phyloP scores from a whole-genome alignment of 2,888 invertebrate species.

The Drosophila histrio region DNA sequence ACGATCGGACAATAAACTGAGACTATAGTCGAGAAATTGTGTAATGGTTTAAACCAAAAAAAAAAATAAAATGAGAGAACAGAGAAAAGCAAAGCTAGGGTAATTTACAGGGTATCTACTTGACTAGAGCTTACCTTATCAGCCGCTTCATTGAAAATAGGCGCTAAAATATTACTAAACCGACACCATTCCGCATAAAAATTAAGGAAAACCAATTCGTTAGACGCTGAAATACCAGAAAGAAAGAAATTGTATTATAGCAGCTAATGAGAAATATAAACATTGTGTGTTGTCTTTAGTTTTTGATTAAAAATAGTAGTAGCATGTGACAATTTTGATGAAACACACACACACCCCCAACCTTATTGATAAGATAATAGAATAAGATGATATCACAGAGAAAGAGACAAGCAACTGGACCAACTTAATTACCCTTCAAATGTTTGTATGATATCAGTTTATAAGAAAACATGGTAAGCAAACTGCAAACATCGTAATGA shows the following conservation, averaged over 20 bases:
- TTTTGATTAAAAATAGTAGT: not conserved
- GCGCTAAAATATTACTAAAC: slow-evolving; percentile 98
- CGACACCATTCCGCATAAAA: slow-evolving; percentile 99
- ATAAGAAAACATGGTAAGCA: not conserved
- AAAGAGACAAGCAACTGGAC: slow-evolving; percentile 12
- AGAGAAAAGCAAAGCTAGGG: not conserved
- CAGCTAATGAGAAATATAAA: not conserved
- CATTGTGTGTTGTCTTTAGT: not conserved
- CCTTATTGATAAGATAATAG: slow-evolving; percentile 31
- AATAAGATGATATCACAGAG: not conserved
- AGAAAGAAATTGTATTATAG: slow-evolving; percentile 16
- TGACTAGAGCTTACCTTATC: slow-evolving; percentile 87
- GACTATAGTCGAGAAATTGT: not conserved
- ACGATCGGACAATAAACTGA: not conserved
- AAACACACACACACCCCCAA: not conserved
- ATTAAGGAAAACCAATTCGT: slow-evolving; percentile 98
- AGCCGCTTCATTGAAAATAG: slow-evolving; percentile 98
- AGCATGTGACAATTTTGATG: slow-evolving; percentile 14
- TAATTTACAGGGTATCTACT: not conserved
- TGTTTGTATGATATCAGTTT: not conserved
- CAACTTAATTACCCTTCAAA: slow-evolving; percentile 12
- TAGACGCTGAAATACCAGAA: slow-evolving; percentile 90
- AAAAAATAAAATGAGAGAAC: too few relatives aligned
- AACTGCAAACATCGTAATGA: not conserved
- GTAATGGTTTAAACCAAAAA: not conserved